These are phyloP conservation scores for Eutrigla gurnardus DNA, from an alignment of 2,797 vertebrate genomes.

Conservation along the genomic window DNA sequence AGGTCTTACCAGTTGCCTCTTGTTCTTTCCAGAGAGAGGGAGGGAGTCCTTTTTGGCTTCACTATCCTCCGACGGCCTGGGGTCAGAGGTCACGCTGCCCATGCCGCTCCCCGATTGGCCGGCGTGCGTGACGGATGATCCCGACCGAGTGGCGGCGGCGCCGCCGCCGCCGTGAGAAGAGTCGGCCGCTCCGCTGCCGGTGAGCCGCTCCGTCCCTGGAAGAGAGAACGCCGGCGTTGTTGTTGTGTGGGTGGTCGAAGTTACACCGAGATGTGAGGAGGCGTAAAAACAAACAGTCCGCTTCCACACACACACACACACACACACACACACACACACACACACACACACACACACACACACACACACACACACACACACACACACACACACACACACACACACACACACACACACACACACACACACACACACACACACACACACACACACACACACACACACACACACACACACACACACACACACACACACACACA, in stretches of 20 bases:
- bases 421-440: background rate
- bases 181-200: conserved; percentile 20
- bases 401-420: background rate
- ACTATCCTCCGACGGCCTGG: conserved; percentile 37
- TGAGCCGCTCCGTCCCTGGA: conserved; percentile 53
- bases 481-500: background rate
- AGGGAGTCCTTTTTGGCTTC: conserved; percentile 49
- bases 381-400: background rate
- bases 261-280: conserved; percentile 21
- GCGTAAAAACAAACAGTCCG: conserved; percentile 4
- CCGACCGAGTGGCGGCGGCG: conserved; percentile 44
- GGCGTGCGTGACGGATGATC: conserved; percentile 7
- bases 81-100: conserved; percentile 50
- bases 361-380: background rate
- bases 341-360: background rate
- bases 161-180: conserved; percentile 20
- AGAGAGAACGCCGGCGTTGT: background rate
- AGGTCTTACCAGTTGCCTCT: conserved; percentile 67
- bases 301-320: background rate
- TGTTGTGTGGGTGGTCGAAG: conserved; percentile 42
- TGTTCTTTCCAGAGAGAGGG: conserved; percentile 49
- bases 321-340: background rate
- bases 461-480: background rate
- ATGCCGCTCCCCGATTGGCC: conserved; percentile 49
- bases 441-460: background rate